Percentiles rank a stretch among this genome's conserved stretches.
Evolutionary conservation across 2,113 vertebrate species (phyloP).

Genomic region (Phaetusa simplex): DNA sequence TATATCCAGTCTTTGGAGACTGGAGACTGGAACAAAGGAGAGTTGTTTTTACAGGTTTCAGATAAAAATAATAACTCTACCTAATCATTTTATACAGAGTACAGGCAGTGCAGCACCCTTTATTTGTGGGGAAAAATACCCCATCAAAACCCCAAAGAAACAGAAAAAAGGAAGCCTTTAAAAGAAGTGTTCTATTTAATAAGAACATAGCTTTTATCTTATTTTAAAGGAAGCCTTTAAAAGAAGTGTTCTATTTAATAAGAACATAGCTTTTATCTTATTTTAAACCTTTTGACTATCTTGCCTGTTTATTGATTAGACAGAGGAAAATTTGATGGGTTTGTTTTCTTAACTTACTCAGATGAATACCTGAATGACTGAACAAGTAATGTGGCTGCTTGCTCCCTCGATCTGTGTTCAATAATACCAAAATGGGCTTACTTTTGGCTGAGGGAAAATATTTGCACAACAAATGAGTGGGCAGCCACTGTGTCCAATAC

Average conservation of each 20-base stretch:
- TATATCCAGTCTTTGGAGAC: neutral
- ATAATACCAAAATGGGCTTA: neutral
- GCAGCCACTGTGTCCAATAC: neutral
- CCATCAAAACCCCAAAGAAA: neutral
- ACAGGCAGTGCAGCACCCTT: neutral
- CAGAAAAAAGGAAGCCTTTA: neutral
- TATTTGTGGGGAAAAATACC: neutral
- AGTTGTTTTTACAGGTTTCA: neutral
- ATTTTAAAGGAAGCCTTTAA: neutral
- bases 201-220: neutral
- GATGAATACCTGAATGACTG: neutral
- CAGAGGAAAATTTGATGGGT: neutral
- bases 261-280: neutral
- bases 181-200: neutral
- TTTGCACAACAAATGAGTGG: constrained; percentile 21
- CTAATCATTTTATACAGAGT: neutral
- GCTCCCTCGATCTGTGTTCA: neutral
- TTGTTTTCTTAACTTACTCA: neutral
- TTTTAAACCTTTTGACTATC: neutral
- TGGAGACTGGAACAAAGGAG: too few species aligned
- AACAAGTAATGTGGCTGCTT: neutral
- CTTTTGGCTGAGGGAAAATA: neutral
- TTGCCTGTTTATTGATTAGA: neutral
- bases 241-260: neutral
- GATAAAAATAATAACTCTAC: neutral